These are phyloP conservation scores for Gallinago jamesoni DNA, from an alignment of 2,113 vertebrate species.

Conservation along the genomic window DNA sequence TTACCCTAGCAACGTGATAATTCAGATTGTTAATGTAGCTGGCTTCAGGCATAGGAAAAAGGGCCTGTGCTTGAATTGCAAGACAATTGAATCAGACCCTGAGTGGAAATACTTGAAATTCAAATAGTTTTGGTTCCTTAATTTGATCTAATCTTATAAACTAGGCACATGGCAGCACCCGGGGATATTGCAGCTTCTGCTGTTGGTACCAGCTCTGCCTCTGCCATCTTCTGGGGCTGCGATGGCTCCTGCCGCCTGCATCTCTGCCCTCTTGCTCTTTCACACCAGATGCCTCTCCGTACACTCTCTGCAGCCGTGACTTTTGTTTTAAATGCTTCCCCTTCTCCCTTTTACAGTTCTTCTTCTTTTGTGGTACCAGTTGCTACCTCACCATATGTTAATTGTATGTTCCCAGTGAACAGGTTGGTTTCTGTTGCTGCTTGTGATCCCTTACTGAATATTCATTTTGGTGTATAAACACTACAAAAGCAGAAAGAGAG, in stretches of 20 bases:
- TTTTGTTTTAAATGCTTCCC: constrained; percentile 10
- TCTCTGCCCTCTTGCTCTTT: neutral
- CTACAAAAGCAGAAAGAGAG: neutral
- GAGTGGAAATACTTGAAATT: constrained; percentile 30
- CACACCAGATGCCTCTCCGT: neutral
- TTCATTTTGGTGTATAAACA: constrained; percentile 24
- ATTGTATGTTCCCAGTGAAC: constrained; percentile 4
- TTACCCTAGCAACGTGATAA: neutral
- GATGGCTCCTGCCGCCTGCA: neutral
- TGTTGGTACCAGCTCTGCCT: neutral
- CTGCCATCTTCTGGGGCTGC: fast-evolving
- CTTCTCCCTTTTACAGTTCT: neutral
- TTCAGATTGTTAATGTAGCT: neutral
- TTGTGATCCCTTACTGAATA: neutral
- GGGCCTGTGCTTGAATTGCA: neutral
- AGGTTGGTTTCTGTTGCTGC: neutral
- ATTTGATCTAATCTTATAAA: constrained; percentile 1
- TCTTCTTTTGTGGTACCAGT: constrained; percentile 11
- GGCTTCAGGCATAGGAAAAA: neutral
- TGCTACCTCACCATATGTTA: neutral
- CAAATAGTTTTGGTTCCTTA: neutral
- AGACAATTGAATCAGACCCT: neutral
- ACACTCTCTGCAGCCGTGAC: neutral
- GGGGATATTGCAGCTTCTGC: neutral
- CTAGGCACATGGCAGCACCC: neutral